These are phyloP conservation scores for Isurus oxyrinchus DNA, from an alignment of 2,113 vertebrate species.

Conservation along the genomic window DNA sequence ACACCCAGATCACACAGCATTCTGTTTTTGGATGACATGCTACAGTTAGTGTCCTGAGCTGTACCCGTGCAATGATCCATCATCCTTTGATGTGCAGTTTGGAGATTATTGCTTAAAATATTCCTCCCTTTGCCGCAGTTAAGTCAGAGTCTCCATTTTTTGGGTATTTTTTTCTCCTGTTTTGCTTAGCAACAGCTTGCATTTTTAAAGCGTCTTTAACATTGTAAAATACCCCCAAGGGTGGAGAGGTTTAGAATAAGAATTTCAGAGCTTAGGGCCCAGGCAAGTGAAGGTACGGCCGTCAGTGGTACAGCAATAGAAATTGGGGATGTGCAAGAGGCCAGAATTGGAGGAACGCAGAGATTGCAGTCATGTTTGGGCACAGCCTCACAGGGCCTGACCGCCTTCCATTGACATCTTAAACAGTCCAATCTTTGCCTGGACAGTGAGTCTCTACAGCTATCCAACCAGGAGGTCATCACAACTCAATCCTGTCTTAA, in stretches of 20 bases:
- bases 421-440: background rate
- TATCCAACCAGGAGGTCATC: background rate
- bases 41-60: background rate
- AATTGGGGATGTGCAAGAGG: too few relatives aligned
- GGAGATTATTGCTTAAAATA: background rate
- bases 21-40: background rate
- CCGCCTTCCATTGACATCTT: background rate
- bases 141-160: background rate
- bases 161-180: background rate
- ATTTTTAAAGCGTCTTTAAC: background rate
- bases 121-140: background rate
- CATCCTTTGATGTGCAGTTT: background rate
- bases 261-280: background rate
- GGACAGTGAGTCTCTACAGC: background rate
- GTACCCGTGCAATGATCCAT: background rate
- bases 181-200: background rate
- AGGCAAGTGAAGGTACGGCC: too few relatives aligned
- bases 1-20: background rate
- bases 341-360: too few relatives aligned
- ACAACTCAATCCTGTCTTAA: background rate
- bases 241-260: background rate
- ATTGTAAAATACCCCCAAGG: background rate
- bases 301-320: too few relatives aligned
- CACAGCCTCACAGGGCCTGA: background rate
- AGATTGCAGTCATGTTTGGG: too few relatives aligned